Evolutionary conservation across 2,113 vertebrate genomes (phyloP), one percentile per base, ranked within the genome.

Genomic region (Dermatemys mawii): DNA sequence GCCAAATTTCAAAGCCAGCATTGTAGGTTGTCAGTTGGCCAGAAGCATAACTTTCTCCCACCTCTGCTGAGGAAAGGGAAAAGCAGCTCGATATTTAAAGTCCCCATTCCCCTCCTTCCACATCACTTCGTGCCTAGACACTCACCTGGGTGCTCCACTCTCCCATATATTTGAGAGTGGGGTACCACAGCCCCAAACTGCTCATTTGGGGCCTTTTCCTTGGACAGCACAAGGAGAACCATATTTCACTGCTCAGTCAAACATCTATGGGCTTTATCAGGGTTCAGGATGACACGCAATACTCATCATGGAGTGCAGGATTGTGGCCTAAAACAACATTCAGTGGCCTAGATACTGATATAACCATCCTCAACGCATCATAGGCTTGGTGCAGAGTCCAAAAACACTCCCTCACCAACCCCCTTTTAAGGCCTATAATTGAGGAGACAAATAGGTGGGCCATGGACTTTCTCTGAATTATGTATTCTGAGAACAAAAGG

Each of bases 281-380:
- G 57, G 89, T 11, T 94, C 83, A 27, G 73, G 6, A 81, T 79
- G 11, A 83, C 82, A 91, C 70, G 70, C 5, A 7, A 10, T 11
- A 22, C 41, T 46, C 22, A 9, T 76, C 92, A 32, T 83, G 6
- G 70, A 44, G 27, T 78, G 16, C 49, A 76, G 78, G 35, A 92
- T 55, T 17, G 0, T 3, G 51, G 93, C 91, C 92, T 81, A 80
- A 60, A 76, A 83, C 95, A 90, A 78, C 51, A 57, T 51, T 67
- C 44, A 1, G 5, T 90, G 92, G 90, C 93, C 63, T 76, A 41
- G 95, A 92, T 86, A 95, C 85, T 88, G 95, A 91, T 89, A 2
- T 32, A 81, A 73, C 84, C 49, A 10, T 22, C 17, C 84, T 90
- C 87, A 54, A 51, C 2, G 38, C 84, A 83, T 32, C 29, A 41